Conservation (phyloP, 2,797 vertebrate species). For the Esox lucius region DNA sequence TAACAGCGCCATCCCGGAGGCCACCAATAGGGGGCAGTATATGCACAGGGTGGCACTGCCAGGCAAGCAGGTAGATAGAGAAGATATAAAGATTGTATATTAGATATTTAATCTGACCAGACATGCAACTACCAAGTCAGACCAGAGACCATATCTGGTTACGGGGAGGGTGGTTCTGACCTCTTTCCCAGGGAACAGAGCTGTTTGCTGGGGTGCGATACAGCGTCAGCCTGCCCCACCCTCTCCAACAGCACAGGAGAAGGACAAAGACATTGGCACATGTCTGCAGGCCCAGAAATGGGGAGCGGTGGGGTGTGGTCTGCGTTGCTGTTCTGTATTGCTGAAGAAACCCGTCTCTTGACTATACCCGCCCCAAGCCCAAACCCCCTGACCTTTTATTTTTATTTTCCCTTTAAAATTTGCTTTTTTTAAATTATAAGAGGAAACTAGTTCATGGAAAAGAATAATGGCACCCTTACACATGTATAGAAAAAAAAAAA, state of each 20-base stretch:
- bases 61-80: constrained; percentile 32
- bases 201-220: constrained; percentile 24
- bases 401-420: constrained; percentile 52
- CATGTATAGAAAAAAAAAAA: constrained; percentile 65
- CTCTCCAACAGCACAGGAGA: constrained; percentile 51
- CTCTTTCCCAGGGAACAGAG: constrained; percentile 25
- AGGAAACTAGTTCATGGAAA: constrained; percentile 61
- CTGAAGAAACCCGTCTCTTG: constrained; percentile 2
- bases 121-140: constrained; percentile 32
- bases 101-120: constrained; percentile 59
- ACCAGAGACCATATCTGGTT: constrained; percentile 37
- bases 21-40: constrained; percentile 57
- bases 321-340: constrained; percentile 39
- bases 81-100: constrained; percentile 58
- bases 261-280: constrained; percentile 72
- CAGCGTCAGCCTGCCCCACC: constrained; percentile 18
- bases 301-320: constrained; percentile 21
- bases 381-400: constrained; percentile 33
- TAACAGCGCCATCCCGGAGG: constrained; percentile 39
- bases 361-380: constrained; percentile 27
- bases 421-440: constrained; percentile 59
- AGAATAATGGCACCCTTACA: constrained; percentile 60
- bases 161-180: constrained; percentile 1
- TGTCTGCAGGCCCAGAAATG: constrained; percentile 67
- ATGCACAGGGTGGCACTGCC: constrained; percentile 26